phyloP scores from a whole-genome alignment of 2,113 vertebrate species.

The Lipophrys pholis region DNA sequence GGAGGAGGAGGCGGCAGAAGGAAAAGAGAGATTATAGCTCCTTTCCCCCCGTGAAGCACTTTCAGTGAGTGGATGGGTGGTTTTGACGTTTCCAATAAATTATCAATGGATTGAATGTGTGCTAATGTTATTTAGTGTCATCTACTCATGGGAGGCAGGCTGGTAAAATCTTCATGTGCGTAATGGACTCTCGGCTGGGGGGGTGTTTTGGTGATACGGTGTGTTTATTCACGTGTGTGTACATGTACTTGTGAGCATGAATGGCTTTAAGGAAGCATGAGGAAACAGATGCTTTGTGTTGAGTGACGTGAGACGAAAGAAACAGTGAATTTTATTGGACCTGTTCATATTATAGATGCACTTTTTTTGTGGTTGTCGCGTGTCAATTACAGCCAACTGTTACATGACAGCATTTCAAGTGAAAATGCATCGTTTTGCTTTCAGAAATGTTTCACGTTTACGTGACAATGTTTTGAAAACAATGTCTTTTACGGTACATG shows the following conservation, averaged over 20 bases:
- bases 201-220: not conserved
- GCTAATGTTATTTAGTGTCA: slow-evolving; percentile 27
- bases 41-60: slow-evolving; percentile 1
- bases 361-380: too few species aligned
- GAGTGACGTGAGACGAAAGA: not conserved
- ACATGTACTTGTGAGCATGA: not conserved
- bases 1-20: not conserved
- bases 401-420: too few species aligned
- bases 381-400: too few species aligned
- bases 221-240: not conserved
- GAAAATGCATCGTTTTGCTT: too few species aligned
- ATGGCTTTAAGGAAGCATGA: not conserved
- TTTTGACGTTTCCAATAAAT: slow-evolving; percentile 34
- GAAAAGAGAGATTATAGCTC: not conserved
- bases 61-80: slow-evolving; percentile 5
- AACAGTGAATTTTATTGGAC: not conserved
- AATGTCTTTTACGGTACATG: too few species aligned
- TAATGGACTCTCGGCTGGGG: not conserved
- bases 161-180: not conserved
- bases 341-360: not conserved
- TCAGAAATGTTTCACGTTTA: too few species aligned
- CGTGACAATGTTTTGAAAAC: too few species aligned
- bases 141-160: not conserved
- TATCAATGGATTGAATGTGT: slow-evolving; percentile 37
- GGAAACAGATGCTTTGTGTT: not conserved